Evolutionary conservation across 2,113 vertebrate genomes (phyloP).

Genomic region (Vicugna pacos): DNA sequence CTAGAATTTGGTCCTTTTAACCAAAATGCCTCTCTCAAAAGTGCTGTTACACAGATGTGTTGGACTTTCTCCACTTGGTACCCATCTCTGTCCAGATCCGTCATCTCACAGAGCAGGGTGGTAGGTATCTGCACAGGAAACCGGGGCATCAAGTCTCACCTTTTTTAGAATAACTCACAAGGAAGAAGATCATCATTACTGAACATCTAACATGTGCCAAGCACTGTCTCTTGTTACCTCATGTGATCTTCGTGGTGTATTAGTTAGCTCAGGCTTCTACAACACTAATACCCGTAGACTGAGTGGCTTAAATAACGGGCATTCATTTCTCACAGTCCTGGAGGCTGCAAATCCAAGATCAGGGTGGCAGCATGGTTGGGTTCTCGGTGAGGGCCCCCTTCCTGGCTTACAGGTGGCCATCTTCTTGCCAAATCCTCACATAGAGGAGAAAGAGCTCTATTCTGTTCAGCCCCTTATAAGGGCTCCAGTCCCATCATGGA

Average conservation of each 20-base stretch:
- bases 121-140: not conserved
- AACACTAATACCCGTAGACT: not conserved
- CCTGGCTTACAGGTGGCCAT: not conserved
- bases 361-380: not conserved
- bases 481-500: not conserved
- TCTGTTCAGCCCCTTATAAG: not conserved
- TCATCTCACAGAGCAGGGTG: not conserved
- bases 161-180: conserved; percentile 32
- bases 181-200: conserved; percentile 31
- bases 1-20: not conserved
- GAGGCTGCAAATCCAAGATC: not conserved
- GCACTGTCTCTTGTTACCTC: not conserved
- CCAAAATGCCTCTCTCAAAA: not conserved
- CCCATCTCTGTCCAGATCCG: not conserved
- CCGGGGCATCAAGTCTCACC: not conserved
- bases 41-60: not conserved
- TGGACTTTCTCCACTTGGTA: not conserved
- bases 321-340: not conserved
- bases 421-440: not conserved
- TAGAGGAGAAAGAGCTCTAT: not conserved
- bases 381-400: not conserved
- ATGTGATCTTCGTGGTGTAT: not conserved
- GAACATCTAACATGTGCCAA: not conserved
- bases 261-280: not conserved
- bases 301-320: not conserved